These are phyloP conservation scores for Pangasius macronema DNA, from an alignment of 2,797 vertebrate genomes.

Conservation along the genomic window DNA sequence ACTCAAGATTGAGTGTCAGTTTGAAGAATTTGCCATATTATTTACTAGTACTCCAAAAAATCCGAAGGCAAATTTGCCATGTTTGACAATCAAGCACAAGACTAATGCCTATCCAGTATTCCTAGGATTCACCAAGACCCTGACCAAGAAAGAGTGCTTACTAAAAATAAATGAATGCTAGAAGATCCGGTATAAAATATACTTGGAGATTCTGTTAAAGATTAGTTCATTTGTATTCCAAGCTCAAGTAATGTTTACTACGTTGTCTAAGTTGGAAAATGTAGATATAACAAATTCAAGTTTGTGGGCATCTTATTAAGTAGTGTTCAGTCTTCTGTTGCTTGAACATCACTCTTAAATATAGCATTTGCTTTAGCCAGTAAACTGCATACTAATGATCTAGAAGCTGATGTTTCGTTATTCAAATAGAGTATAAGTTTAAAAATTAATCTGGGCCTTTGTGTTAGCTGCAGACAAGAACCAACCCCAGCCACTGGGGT, in stretches of 20 bases:
- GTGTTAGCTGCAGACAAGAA: background rate
- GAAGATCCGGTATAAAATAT: background rate
- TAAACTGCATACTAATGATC: background rate
- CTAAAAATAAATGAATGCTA: background rate
- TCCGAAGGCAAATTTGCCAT: background rate
- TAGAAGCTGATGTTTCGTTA: background rate
- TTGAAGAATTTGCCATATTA: no score
- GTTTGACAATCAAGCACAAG: background rate
- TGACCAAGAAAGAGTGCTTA: background rate
- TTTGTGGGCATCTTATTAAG: background rate
- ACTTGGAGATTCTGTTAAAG: background rate
- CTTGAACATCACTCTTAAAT: background rate
- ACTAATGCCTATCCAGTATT: background rate
- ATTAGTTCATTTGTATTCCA: background rate
- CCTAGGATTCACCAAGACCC: background rate
- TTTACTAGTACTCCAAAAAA: background rate
- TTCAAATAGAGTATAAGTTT: background rate
- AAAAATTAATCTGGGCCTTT: background rate
- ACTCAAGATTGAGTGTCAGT: no score
- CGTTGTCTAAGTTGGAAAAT: background rate
- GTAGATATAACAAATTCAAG: background rate
- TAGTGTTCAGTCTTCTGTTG: background rate
- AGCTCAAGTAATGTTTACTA: background rate
- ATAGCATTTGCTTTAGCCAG: background rate
- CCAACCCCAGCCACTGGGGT: no score